Conservation (phyloP, 2,797 vertebrate species). For the Uromys caudimaculatus region DNA sequence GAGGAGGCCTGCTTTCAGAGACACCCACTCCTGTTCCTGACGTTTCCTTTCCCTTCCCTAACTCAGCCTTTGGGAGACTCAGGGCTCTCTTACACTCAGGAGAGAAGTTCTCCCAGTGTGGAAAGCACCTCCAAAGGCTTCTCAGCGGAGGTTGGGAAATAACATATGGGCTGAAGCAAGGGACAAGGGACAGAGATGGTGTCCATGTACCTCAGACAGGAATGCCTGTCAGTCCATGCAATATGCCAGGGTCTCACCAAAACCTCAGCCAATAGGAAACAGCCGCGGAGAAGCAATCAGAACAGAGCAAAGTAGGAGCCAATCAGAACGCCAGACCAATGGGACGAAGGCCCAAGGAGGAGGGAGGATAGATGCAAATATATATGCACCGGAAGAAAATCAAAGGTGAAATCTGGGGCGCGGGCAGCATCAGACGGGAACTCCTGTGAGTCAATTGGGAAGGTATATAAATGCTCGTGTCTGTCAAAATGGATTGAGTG, state of each 20-base stretch:
- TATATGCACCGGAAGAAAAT: background rate
- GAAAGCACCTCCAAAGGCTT: background rate
- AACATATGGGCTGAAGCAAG: background rate
- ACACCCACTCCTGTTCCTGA: background rate
- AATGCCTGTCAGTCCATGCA: rapidly evolving
- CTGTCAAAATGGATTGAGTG: background rate
- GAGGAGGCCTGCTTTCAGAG: background rate
- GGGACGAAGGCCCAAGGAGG: background rate
- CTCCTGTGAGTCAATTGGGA: background rate
- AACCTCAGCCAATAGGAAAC: background rate
- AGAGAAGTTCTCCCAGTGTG: background rate
- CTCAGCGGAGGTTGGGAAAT: background rate
- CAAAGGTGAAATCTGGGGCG: background rate
- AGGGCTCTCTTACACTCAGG: rapidly evolving
- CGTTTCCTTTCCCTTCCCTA: background rate
- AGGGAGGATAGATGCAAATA: background rate
- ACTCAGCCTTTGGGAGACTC: too few relatives aligned
- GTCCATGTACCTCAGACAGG: rapidly evolving
- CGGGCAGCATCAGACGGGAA: background rate
- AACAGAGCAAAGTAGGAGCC: background rate
- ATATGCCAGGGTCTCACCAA: too few relatives aligned
- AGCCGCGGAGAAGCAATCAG: background rate
- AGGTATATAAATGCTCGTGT: background rate
- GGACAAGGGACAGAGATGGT: background rate
- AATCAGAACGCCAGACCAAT: background rate